Base-by-base conservation (phyloP, 2,797 vertebrate species). In the Meda fulgida region DNA sequence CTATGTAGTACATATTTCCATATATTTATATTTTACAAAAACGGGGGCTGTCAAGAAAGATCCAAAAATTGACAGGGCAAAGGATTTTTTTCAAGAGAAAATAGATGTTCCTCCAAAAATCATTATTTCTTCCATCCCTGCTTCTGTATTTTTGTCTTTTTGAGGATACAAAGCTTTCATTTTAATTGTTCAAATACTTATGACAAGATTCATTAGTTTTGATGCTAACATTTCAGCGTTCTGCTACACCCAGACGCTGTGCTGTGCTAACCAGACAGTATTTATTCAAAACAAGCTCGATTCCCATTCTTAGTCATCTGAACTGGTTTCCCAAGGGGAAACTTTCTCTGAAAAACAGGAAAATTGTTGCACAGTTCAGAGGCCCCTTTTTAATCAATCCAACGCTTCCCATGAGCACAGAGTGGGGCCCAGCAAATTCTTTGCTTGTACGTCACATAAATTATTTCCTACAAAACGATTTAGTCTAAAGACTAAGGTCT, bases 311-410 rank as follows among this genome's bases (percentile, higher is more conserved):
- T 65, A 75, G 14, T 75, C 43, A 75, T 83, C 40, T 75, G 70
- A 7, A 2, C 58, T 75, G 55, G 29, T 34, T 36, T 51, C 55
- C 40, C 58, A 19, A 34, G 21, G 23, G 81, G 23, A 66, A 83
- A 83, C 36, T 48, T 75, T 75, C 19, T 18, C 29, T 29, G 71
- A 75, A 83, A 82, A 82, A 73, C 69, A 82, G 69, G 53, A 72
- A 82, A 81, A 55, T 82, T 48, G 7, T 71, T 38, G 26, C 43
- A 60, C 7, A 38, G 38, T 63, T 73, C 80, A 82, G 80, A 72
- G 34, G 21, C 19, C 14, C 9, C 1, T 65, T 43, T 63, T 31
- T n/a, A 75, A 51, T 36, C 21, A 14, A 48, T 66, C 71, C 71
- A 75, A 34, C 55, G 51, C 40, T 48, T 83, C 70, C 80, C 70